Base-by-base conservation (phyloP, 2,797 vertebrate species). In the Anableps anableps region DNA sequence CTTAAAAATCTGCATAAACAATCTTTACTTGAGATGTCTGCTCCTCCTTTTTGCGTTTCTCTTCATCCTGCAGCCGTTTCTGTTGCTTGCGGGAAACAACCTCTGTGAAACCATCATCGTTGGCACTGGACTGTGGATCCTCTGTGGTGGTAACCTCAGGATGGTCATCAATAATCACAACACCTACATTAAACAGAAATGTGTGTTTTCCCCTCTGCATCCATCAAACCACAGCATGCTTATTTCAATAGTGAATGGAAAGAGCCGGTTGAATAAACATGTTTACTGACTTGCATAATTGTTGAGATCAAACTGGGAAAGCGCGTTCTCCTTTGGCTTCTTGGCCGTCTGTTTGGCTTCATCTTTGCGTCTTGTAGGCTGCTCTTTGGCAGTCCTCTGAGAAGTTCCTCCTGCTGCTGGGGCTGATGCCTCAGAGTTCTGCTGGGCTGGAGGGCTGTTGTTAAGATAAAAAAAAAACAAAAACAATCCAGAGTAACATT, bases 151-250 rank as follows among this genome's bases (percentile, higher is more conserved):
- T 99, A 78, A 99, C 99, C 94, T 99, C 98, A 36, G 99, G 99
- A 88, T 99, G 99, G 92, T 99, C 98, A 85, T 99, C 99, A 87
- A 99, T 99, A 88, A 99, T 99, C 81, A 99, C 99, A 91, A 99
- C 99, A 94, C 99, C 99, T 99, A 74, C 0, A 89, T 75, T 0
- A 41, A 77, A 11, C 2, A 26, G 16, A 77, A 19, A 78, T 70
- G 76, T 29, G 79, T 79, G 5, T 41, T 71, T 71, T 16, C 23
- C 23, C 38, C 41, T 16, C 11, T 45, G 66, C 43, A 23, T n/a
- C 41, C 41, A n/a, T 45, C 23, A 13, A 45, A 45, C 10, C 38
- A 47, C 17, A 47, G 66, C 26, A 45, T 29, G 6, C 26, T 45
- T 71, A 29, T 29, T 78, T 73, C 0, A 68, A 55, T 1, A n/a